Evolutionary conservation across 2,888 invertebrate genomes (phyloP), one percentile per base, ranked within the genome.

Genomic region (Cerceris ruficornis): DNA sequence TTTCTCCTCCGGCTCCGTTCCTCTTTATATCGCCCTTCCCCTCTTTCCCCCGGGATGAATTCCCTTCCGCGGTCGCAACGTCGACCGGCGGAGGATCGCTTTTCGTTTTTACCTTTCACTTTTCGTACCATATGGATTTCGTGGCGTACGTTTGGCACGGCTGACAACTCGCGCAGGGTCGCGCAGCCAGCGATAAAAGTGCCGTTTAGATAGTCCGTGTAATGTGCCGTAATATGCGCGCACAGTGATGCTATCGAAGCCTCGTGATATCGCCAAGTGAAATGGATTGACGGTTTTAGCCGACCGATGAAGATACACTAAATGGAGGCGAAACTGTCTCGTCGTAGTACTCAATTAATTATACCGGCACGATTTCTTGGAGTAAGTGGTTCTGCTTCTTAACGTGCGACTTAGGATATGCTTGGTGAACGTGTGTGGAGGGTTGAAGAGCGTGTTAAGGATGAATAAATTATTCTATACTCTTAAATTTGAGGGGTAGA

Each of bases 31-130:
- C 78, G 60, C 17, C 61, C 43, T 70, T 50, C 57, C 58, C 14
- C 67, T 65, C 77, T 65, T 69, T 65, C 59, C 59, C 72, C n/a
- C 1, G 50, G 28, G 28, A 2, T n/a, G 13, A 7, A 11, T n/a
- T 46, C 9, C 11, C 46, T 46, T 46, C 67, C n/a, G n/a, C 69
- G 6, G 14, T 57, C 9, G n/a, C 65, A 55, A 17, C 60, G 60
- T 58, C 69, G 66, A 66, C 60, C 49, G 62, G 64, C 42, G 11
- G 9, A 62, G 62, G 68, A 81, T 84, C 80, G 72, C 66, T 66
- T 81, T 81, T 71, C 77, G 72, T 77, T 75, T 83, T 84, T 81
- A 75, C 70, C 71, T 81, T 84, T 81, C 83, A 78, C 81, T 84
- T 84, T 84, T 78, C 61, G 64, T 4, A 28, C 67, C 71, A 60